phyloP scores from a whole-genome alignment of 2,113 vertebrate species.

The Antechinus flavipes region DNA sequence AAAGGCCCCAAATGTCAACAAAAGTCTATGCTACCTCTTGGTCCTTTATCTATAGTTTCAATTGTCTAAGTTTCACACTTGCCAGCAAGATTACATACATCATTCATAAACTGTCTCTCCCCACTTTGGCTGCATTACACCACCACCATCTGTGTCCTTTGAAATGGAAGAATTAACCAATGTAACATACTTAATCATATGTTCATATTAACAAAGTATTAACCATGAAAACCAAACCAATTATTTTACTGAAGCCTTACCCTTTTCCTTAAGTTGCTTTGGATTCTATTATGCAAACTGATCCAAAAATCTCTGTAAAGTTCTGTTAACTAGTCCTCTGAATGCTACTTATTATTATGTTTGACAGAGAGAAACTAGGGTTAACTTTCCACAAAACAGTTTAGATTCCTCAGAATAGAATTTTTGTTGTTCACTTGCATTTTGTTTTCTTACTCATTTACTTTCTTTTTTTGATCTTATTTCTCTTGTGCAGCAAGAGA shows the following conservation, averaged over 20 bases:
- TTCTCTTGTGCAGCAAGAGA: too few relatives aligned
- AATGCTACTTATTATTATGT: conserved; percentile 93
- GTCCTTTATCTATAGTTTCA: conserved; percentile 32
- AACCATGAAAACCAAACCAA: neutral
- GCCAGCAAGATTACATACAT: conserved; percentile 87
- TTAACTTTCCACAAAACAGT: too few relatives aligned
- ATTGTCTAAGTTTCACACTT: conserved; percentile 53
- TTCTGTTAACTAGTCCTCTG: conserved; percentile 94
- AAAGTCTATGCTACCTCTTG: neutral
- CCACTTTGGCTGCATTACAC: conserved; percentile 89
- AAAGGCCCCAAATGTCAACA: neutral
- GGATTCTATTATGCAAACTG: conserved; percentile 98
- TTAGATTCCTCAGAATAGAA: too few relatives aligned
- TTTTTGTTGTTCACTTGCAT: too few relatives aligned
- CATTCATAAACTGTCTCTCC: conserved; percentile 83
- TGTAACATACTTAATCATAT: conserved; percentile 1
- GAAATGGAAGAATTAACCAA: conserved; percentile 70
- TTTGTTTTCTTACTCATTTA: too few relatives aligned
- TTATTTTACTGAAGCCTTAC: conserved; percentile 75
- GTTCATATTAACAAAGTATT: conserved; percentile 5
- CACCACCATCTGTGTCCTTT: conserved; percentile 91
- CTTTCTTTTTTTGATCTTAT: too few relatives aligned
- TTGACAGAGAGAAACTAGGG: conserved; percentile 35
- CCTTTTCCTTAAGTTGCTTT: conserved; percentile 92
- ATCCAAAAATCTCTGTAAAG: conserved; percentile 96